phyloP scores from a whole-genome alignment of 1,140 invertebrate species.

The Dinoponera quadriceps region DNA sequence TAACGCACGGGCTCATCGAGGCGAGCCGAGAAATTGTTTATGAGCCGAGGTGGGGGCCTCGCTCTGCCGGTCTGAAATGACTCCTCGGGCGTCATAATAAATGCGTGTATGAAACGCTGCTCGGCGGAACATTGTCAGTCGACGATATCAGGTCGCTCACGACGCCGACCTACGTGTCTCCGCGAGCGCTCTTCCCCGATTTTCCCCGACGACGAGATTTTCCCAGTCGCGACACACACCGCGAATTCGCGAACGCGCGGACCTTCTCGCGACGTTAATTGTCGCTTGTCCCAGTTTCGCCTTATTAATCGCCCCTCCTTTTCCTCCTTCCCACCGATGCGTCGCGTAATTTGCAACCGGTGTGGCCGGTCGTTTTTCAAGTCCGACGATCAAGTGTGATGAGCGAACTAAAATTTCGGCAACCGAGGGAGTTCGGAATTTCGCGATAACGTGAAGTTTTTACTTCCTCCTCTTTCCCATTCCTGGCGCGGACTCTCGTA shows the following conservation, averaged over 20 bases:
- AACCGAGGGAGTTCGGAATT: too few relatives aligned
- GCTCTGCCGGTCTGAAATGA: conserved; percentile 30
- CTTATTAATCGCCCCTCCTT: conserved; percentile 13
- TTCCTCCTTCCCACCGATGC: background rate
- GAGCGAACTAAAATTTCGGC: too few relatives aligned
- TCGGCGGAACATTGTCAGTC: conserved; percentile 59
- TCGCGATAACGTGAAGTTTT: too few relatives aligned
- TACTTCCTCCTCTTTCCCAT: too few relatives aligned
- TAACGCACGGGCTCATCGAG: conserved; percentile 48
- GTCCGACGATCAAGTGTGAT: too few relatives aligned
- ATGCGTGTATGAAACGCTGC: conserved; percentile 60
- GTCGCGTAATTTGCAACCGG: conserved; percentile 25
- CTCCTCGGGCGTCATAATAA: conserved; percentile 60
- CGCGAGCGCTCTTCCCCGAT: conserved; percentile 2
- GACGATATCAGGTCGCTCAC: conserved; percentile 33
- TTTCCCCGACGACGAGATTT: conserved; percentile 1
- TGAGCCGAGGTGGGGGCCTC: conserved; percentile 27
- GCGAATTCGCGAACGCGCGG: conserved; percentile 17
- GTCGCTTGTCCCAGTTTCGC: conserved; percentile 39
- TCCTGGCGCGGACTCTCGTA: too few relatives aligned
- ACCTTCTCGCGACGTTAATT: conserved; percentile 45
- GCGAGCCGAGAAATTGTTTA: conserved; percentile 54
- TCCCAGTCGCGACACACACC: too few relatives aligned
- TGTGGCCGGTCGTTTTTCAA: background rate
- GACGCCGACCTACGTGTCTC: conserved; percentile 1